These are phyloP conservation scores for Poecilobothrus nobilitatus DNA, from an alignment of 2,888 invertebrate genomes.

Conservation along the genomic window DNA sequence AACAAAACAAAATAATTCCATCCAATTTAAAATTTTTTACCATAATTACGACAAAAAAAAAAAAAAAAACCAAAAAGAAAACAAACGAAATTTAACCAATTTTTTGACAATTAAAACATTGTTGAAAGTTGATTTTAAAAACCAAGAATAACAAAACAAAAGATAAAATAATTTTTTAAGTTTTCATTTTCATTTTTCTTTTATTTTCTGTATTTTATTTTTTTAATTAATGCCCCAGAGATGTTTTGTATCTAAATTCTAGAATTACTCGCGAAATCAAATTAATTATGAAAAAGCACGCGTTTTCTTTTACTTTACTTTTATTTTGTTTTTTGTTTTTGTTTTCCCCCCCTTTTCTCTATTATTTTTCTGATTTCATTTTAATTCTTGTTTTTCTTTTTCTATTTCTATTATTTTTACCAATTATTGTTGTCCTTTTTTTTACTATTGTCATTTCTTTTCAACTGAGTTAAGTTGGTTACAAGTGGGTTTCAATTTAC, in stretches of 20 bases:
- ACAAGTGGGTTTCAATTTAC: neutral
- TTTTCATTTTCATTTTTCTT: neutral
- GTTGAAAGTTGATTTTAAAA: too few species aligned
- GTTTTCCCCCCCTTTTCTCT: too few species aligned
- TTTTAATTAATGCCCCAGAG: constrained; percentile 4
- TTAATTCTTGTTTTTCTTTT: too few species aligned
- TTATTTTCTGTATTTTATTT: neutral
- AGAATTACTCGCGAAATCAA: constrained; percentile 6
- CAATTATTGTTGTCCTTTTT: neutral
- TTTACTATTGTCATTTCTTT: neutral
- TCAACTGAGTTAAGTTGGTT: neutral
- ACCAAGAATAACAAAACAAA: neutral
- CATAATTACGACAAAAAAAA: too few species aligned
- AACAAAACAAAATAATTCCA: too few species aligned
- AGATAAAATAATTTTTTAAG: neutral
- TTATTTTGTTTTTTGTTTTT: too few species aligned
- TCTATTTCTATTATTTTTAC: neutral
- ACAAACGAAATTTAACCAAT: too few species aligned
- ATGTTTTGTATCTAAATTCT: constrained; percentile 6
- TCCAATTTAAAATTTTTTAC: too few species aligned
- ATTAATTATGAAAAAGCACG: neutral
- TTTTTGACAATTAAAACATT: too few species aligned
- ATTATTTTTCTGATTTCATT: too few species aligned
- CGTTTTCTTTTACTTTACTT: too few species aligned
- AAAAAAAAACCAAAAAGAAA: too few species aligned